These are phyloP conservation scores for Thysanoteuthis rhombus DNA, from an alignment of 2,888 invertebrate species.

Conservation along the genomic window DNA sequence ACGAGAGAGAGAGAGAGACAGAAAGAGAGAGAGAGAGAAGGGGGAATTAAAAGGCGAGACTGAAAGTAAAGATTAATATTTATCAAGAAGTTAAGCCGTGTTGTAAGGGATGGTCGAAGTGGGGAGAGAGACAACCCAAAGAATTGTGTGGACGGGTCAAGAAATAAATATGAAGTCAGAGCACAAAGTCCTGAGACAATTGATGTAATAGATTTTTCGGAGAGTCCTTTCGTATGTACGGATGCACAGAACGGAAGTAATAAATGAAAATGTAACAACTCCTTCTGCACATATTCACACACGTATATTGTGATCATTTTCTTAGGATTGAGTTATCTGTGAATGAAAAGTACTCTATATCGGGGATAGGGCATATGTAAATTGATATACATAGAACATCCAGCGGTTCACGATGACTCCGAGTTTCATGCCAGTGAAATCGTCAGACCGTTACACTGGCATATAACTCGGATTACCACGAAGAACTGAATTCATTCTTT, in stretches of 20 bases:
- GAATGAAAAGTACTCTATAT: too few relatives aligned
- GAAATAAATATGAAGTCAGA: background rate
- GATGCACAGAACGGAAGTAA: background rate
- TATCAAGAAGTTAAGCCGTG: background rate
- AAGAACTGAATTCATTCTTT: too few relatives aligned
- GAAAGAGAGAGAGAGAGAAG: background rate
- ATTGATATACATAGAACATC: too few relatives aligned
- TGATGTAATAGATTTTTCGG: background rate
- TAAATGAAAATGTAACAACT: background rate
- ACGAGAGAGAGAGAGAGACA: background rate
- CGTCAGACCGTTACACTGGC: too few relatives aligned
- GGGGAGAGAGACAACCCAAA: background rate
- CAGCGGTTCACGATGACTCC: too few relatives aligned
- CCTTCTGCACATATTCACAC: too few relatives aligned
- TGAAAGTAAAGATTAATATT: background rate
- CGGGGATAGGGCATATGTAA: too few relatives aligned
- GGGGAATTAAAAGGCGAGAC: background rate
- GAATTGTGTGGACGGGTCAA: background rate
- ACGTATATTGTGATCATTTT: too few relatives aligned
- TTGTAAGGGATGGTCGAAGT: background rate
- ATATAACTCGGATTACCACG: too few relatives aligned
- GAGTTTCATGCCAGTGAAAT: too few relatives aligned
- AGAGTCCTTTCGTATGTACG: background rate
- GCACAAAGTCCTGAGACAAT: background rate
- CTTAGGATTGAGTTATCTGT: too few relatives aligned